phyloP scores from a whole-genome alignment of 53 echinoderm and acorn worm genomes.

The Holothuria scabra region DNA sequence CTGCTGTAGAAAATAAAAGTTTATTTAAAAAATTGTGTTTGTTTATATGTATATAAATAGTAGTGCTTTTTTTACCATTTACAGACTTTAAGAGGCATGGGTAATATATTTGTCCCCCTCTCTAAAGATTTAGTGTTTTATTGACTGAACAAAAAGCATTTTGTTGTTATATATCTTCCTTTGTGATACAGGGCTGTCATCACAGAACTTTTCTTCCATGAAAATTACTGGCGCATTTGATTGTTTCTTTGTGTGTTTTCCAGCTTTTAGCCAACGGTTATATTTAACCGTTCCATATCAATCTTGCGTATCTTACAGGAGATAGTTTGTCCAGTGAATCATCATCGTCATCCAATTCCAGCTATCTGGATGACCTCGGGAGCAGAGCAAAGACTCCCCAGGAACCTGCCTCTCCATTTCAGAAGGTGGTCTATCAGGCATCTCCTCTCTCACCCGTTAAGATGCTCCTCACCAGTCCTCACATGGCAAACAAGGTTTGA shows the following conservation, averaged over 20 bases:
- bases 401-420: slow-evolving; percentile 26
- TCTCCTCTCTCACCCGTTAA: slow-evolving; percentile 73
- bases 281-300: too few species aligned
- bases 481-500: slow-evolving; percentile 82
- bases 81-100: too few species aligned
- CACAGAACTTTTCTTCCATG: too few species aligned
- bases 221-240: too few species aligned
- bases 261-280: too few species aligned
- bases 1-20: too few species aligned
- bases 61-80: too few species aligned
- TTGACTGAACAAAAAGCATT: neutral
- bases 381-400: slow-evolving; percentile 7
- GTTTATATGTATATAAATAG: too few species aligned
- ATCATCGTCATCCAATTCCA: neutral
- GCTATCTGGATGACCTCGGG: too few species aligned
- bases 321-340: slow-evolving; percentile 27
- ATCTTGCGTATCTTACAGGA: neutral
- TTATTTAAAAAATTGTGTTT: too few species aligned
- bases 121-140: neutral
- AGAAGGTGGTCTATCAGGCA: slow-evolving; percentile 17
- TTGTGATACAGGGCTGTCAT: neutral
- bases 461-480: slow-evolving; percentile 74
- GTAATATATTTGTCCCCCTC: too few species aligned
- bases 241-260: too few species aligned
- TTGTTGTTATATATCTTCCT: neutral